A percentile compares a stretch with the other conserved stretches of the same genome.
phyloP scores from a whole-genome alignment of 35 echinoderm and acorn worm genomes.

The Lytechinus variegatus region DNA sequence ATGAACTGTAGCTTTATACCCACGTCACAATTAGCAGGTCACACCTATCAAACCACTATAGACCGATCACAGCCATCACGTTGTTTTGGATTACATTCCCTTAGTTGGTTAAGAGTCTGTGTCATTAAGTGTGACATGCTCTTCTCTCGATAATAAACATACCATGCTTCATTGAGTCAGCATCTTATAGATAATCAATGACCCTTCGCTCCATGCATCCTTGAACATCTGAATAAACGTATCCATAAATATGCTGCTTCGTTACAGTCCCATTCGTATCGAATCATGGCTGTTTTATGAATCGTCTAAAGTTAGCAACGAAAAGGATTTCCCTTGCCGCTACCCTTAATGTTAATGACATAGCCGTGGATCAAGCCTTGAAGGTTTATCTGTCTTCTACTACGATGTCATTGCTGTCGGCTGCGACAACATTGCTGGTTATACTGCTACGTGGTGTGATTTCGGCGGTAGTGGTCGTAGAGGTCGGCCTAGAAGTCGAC shows the following conservation, averaged over 20 bases:
- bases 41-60: too few species aligned
- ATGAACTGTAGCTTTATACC: too few species aligned
- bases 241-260: background rate
- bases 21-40: too few species aligned
- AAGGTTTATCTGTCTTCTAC: background rate
- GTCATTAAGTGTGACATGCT: background rate
- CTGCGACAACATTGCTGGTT: background rate
- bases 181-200: background rate
- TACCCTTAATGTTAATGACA: background rate
- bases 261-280: background rate
- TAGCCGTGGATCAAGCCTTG: background rate
- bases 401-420: background rate
- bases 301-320: background rate
- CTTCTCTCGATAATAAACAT: background rate
- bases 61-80: too few species aligned
- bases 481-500: background rate
- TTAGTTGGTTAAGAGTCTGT: too few species aligned
- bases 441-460: slow-evolving; percentile 39
- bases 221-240: background rate
- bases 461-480: background rate
- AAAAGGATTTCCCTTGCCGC: background rate
- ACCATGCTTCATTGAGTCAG: background rate
- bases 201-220: background rate
- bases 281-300: background rate
- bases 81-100: too few species aligned